Evolutionary conservation across 2,113 vertebrate species (phyloP).

Genomic region (Pluvianellus socialis): DNA sequence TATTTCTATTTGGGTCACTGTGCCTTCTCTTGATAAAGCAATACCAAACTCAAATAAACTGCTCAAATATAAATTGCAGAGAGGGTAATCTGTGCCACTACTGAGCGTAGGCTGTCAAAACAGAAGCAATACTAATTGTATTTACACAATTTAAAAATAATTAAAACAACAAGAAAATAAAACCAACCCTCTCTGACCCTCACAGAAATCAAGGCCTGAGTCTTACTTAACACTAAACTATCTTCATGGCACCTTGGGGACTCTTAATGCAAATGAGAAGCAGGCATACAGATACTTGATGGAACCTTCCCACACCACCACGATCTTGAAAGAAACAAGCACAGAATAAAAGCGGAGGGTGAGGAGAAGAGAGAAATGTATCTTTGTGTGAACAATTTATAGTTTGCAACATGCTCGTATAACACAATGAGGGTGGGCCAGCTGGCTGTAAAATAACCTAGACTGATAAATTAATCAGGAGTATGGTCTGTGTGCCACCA

Average conservation of each 20-base stretch:
- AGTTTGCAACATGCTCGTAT: background rate
- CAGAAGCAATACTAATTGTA: background rate
- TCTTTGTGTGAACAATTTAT: background rate
- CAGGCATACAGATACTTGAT: background rate
- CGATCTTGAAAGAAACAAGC: background rate
- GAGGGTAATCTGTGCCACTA: background rate
- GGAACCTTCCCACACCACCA: background rate
- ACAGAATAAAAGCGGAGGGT: background rate
- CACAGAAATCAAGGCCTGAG: background rate
- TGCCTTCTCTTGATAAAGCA: background rate
- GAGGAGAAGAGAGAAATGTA: background rate
- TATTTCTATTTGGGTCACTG: background rate
- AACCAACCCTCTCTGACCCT: background rate
- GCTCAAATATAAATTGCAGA: background rate
- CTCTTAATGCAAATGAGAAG: background rate
- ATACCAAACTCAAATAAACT: background rate
- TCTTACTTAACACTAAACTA: background rate
- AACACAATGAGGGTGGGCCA: background rate
- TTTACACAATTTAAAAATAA: background rate
- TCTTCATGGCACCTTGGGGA: background rate
- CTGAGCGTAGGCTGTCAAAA: background rate
- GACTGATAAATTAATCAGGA: background rate
- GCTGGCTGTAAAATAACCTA: background rate
- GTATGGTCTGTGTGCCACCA: slow-evolving; percentile 9
- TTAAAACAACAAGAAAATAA: background rate